These are phyloP conservation scores for Isurus oxyrinchus DNA, from an alignment of 2,113 vertebrate species.

Conservation along the genomic window DNA sequence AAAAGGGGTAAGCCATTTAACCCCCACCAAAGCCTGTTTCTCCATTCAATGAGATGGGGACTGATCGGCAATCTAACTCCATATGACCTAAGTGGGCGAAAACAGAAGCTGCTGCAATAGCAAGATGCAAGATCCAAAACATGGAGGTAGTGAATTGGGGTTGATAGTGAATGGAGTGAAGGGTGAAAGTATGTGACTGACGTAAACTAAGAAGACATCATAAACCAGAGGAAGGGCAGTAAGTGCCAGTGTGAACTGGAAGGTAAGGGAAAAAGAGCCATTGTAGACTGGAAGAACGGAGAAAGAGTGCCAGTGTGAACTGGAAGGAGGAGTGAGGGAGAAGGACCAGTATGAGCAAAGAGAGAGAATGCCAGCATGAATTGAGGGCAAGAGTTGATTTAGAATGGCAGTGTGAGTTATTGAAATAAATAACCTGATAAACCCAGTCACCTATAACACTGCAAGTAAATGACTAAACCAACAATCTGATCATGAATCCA, in stretches of 20 bases:
- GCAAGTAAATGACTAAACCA: not conserved
- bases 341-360: not conserved
- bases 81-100: too few relatives aligned
- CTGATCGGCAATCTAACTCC: too few relatives aligned
- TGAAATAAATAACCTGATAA: not conserved
- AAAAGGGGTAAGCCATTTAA: too few relatives aligned
- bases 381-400: not conserved
- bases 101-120: too few relatives aligned
- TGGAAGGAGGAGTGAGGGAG: not conserved
- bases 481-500: not conserved
- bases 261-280: not conserved
- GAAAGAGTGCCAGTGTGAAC: not conserved
- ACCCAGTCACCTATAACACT: not conserved
- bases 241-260: not conserved
- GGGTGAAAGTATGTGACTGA: not conserved
- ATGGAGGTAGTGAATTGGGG: not conserved
- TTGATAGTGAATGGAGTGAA: not conserved
- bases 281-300: not conserved
- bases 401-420: not conserved
- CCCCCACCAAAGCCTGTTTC: too few relatives aligned
- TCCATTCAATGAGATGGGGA: too few relatives aligned
- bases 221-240: not conserved
- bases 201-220: not conserved
- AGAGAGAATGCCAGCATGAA: not conserved
- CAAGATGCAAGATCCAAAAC: not conserved